These are phyloP conservation scores for Elegia similella DNA, from an alignment of 2,888 invertebrate genomes.

Conservation along the genomic window DNA sequence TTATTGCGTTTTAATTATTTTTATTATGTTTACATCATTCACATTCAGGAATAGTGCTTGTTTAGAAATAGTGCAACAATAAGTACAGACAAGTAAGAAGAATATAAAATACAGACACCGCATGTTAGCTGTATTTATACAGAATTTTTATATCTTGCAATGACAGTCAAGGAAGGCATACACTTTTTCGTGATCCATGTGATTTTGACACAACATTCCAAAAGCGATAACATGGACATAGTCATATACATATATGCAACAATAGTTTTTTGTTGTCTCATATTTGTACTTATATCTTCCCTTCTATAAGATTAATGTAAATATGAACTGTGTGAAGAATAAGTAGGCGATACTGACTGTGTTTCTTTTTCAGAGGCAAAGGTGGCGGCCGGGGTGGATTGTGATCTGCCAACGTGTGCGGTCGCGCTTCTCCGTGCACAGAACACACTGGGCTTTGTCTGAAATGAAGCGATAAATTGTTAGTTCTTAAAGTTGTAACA, in stretches of 20 bases:
- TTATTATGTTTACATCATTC: constrained; percentile 12
- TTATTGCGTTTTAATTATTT: not conserved
- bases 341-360: constrained; percentile 88
- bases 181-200: not conserved
- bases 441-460: constrained; percentile 61
- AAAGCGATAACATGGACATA: not conserved
- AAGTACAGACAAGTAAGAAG: constrained; percentile 16
- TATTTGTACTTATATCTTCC: not conserved
- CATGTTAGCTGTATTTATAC: not conserved
- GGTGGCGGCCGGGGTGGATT: constrained; percentile 91
- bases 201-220: not conserved
- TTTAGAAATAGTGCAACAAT: constrained; percentile 23
- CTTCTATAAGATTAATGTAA: not conserved
- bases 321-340: not conserved
- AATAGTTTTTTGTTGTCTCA: not conserved
- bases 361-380: constrained; percentile 94
- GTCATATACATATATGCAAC: too few species aligned
- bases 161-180: not conserved
- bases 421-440: constrained; percentile 69
- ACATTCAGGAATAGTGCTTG: constrained; percentile 16
- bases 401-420: constrained; percentile 75
- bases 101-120: not conserved
- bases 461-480: constrained; percentile 17
- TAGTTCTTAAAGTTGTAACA: too few species aligned
- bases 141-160: not conserved